Evolutionary conservation across 2,113 vertebrate species (phyloP).

Genomic region (Murina feae): DNA sequence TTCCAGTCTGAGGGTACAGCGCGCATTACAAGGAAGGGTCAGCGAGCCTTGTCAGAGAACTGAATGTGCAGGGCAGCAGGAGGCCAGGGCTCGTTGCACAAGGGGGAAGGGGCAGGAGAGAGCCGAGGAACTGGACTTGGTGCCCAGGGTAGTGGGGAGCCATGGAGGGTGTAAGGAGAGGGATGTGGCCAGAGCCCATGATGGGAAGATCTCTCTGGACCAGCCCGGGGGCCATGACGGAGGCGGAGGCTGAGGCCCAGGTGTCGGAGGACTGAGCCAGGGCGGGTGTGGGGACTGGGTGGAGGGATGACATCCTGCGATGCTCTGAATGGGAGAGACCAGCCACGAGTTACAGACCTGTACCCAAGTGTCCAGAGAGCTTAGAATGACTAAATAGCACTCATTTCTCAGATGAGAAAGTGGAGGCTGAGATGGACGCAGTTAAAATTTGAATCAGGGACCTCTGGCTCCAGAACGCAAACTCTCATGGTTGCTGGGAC

Average conservation of each 20-base stretch:
- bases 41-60: neutral
- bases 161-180: neutral
- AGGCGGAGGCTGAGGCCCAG: neutral
- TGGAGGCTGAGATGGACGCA: neutral
- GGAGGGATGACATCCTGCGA: neutral
- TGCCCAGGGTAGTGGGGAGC: neutral
- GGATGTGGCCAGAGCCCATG: neutral
- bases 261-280: no score
- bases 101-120: neutral
- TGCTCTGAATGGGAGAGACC: neutral
- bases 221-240: neutral
- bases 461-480: neutral
- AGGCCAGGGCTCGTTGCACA: neutral
- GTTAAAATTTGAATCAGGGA: neutral
- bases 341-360: neutral
- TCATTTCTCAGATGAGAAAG: neutral
- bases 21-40: neutral
- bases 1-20: neutral
- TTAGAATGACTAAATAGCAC: neutral
- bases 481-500: neutral
- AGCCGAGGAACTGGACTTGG: neutral
- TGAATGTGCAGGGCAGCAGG: neutral
- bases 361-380: accelerated
- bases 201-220: neutral
- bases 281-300: accelerated